Evolutionary conservation across 2,797 vertebrate genomes (phyloP).

Genomic region (Aldrovandia affinis): DNA sequence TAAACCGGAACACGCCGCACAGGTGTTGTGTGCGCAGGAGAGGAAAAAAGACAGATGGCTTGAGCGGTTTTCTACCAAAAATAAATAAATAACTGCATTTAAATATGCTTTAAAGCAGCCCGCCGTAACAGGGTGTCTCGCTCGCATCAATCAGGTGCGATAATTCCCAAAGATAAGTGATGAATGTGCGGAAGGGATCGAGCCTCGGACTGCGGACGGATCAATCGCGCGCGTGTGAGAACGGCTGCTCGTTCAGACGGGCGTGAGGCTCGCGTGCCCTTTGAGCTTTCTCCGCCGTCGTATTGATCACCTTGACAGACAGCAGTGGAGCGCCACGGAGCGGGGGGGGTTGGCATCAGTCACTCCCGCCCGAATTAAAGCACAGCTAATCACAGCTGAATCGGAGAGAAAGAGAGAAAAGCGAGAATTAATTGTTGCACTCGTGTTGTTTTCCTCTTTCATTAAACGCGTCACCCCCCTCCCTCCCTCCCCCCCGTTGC

Average conservation of each 20-base stretch:
- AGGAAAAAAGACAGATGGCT: background rate
- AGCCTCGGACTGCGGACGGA: background rate
- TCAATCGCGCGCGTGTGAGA: background rate
- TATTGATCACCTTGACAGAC: background rate
- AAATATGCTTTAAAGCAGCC: background rate
- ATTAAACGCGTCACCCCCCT: conserved; percentile 45
- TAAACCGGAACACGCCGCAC: background rate
- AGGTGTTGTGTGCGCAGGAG: background rate
- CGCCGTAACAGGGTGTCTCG: background rate
- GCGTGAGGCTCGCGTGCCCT: background rate
- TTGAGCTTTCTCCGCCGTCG: background rate
- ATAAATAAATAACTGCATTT: too few species aligned
- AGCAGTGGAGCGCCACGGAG: background rate
- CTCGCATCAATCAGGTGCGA: background rate
- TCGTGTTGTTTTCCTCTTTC: conserved; percentile 38
- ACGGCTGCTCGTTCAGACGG: background rate
- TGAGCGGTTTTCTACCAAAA: background rate
- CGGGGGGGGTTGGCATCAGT: conserved; percentile 47
- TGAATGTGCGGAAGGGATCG: background rate
- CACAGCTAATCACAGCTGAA: conserved; percentile 48
- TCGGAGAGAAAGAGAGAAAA: background rate
- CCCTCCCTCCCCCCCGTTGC: conserved; percentile 27
- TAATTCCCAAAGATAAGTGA: background rate
- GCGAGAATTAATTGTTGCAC: conserved; percentile 42
- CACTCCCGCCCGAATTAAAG: conserved; percentile 38